A percentile compares a stretch with the other conserved stretches of the same genome.
These are phyloP conservation scores for Corythucha ciliata DNA, from an alignment of 2,888 invertebrate species.

Conservation along the genomic window DNA sequence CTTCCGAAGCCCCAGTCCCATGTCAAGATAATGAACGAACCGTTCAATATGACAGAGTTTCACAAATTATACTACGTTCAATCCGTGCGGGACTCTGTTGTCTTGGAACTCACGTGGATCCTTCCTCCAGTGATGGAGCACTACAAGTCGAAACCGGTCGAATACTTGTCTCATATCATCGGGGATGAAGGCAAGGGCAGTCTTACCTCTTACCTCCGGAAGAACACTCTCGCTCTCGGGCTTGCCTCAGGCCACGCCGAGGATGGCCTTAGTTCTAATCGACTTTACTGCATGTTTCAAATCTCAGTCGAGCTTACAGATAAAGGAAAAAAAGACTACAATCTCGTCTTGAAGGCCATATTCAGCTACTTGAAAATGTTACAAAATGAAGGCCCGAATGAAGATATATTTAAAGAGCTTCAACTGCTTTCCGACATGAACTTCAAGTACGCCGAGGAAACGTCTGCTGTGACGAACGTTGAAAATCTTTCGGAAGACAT, in stretches of 20 bases:
- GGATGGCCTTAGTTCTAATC: conserved; percentile 65
- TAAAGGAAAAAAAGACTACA: conserved; percentile 59
- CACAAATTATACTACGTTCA: conserved; percentile 62
- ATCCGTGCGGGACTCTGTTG: conserved; percentile 59
- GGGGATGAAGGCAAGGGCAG: conserved; percentile 82
- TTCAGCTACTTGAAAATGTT: conserved; percentile 73
- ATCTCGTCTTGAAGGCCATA: conserved; percentile 62
- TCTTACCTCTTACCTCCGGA: conserved; percentile 63
- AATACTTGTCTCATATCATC: conserved; percentile 66
- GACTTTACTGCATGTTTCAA: conserved; percentile 55
- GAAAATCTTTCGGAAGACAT: conserved; percentile 66
- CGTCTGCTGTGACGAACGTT: conserved; percentile 64
- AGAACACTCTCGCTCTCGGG: conserved; percentile 66
- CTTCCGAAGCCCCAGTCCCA: conserved; percentile 56
- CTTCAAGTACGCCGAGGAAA: conserved; percentile 53
- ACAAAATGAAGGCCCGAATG: conserved; percentile 54
- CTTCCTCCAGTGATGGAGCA: conserved; percentile 52
- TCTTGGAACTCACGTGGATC: conserved; percentile 55
- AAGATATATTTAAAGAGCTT: conserved; percentile 61
- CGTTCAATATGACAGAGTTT: conserved; percentile 53
- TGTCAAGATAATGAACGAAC: conserved; percentile 44
- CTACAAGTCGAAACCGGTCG: conserved; percentile 66
- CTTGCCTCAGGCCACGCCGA: conserved; percentile 62
- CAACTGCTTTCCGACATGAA: conserved; percentile 64
- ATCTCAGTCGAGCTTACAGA: conserved; percentile 67